Base-by-base conservation (phyloP, 2,113 vertebrate species). In the Erpornis zantholeuca region DNA sequence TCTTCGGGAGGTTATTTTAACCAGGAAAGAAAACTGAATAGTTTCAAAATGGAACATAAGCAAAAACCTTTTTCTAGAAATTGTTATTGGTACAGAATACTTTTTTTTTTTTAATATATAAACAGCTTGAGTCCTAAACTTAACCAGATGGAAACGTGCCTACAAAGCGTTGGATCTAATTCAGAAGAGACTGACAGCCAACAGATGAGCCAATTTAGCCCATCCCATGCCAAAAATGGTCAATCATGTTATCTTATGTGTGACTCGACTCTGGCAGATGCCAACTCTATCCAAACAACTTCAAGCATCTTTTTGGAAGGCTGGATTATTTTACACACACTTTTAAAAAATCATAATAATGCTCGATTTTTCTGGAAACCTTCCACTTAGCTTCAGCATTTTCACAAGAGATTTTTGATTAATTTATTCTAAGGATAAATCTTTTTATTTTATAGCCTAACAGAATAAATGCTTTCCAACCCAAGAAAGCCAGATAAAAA, bases 61-160 rank as follows among this genome's bases (percentile, higher is more conserved):
- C 61, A 95, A 94, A 94, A 92, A 36, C 24, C 63, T 92, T 96
- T 72, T 94, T 61, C 90, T 92, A 91, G 96, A 92, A 91, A 94
- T 75, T 96, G 91, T 85, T 97, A 97, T 89, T 96, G 72, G 92
- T 97, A 79, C 85, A 96, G 96, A 92, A 94, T 86, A 86, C 60
- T 59, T 49, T 52, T 90, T 49, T 52, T 90, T 91, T 92, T 75
- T 36, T 4, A 86, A 97, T 96, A 92, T 94, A 96, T 96, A 96
- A 97, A 96, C 97, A 98, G 98, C 98, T 98, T 98, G 97, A 98
- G 86, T 98, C 97, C 97, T 97, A 98, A 98, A 98, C 97, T 98
- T 98, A 97, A 98, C 97, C 98, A 98, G 98, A 98, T 98, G 98
- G 98, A 98, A 98, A 97, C 96, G 91, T 98, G 98, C 98, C 98